Conservation (phyloP, 2,797 vertebrate species). For the Spinus pinus region DNA sequence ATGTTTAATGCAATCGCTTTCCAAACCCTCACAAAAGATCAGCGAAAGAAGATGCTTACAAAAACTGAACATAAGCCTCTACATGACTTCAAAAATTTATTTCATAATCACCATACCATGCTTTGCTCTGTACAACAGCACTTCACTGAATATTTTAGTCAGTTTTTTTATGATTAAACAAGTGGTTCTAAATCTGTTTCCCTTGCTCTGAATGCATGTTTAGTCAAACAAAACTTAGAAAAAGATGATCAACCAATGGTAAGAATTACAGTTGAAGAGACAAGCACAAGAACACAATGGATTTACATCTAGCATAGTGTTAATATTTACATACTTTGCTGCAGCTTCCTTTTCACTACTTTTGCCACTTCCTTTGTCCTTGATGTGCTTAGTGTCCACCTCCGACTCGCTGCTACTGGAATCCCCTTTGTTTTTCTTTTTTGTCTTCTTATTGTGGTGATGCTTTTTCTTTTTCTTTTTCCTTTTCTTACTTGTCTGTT, state of each 20-base stretch:
- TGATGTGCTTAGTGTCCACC: slow-evolving; percentile 51
- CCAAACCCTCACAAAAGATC: neutral
- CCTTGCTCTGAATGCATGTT: neutral
- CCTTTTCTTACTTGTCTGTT: slow-evolving; percentile 72
- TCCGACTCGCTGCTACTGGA: slow-evolving; percentile 75
- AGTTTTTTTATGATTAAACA: neutral
- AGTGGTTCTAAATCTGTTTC: neutral
- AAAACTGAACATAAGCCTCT: neutral
- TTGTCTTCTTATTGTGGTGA: slow-evolving; percentile 77
- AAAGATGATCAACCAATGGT: neutral
- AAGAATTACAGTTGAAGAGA: neutral
- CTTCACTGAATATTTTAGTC: neutral
- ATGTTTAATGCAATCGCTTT: neutral
- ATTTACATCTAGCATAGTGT: neutral
- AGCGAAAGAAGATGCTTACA: neutral
- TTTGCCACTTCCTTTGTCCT: slow-evolving; percentile 37
- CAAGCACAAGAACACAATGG: neutral
- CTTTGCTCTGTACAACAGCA: neutral
- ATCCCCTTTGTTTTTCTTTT: slow-evolving; percentile 62
- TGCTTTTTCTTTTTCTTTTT: slow-evolving; percentile 85
- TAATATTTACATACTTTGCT: slow-evolving; percentile 59
- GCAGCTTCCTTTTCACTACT: slow-evolving; percentile 58
- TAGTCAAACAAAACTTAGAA: neutral
- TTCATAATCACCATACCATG: neutral
- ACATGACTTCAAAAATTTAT: neutral